A percentile compares a stretch with the other conserved stretches of the same genome.
These are phyloP conservation scores for Ennomos quercinarius DNA, from an alignment of 2,888 invertebrate genomes.

Conservation along the genomic window DNA sequence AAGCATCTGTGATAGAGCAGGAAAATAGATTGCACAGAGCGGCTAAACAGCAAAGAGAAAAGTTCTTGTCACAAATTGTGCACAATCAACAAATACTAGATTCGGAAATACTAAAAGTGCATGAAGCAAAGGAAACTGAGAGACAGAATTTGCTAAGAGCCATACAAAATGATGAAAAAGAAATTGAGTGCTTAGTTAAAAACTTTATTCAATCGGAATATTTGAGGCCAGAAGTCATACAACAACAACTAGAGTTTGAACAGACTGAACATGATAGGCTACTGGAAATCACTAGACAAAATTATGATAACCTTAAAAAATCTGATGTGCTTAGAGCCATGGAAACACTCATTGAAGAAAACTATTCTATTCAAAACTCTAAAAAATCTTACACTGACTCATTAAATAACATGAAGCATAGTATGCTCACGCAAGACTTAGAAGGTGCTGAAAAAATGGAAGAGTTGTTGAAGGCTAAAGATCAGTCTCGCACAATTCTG, in stretches of 20 bases:
- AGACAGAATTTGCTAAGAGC: conserved; percentile 85
- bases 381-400: conserved; percentile 88
- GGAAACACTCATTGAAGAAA: conserved; percentile 89
- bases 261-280: conserved; percentile 88
- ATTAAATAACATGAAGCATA: conserved; percentile 88
- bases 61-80: conserved; percentile 81
- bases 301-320: conserved; percentile 86
- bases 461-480: conserved; percentile 86
- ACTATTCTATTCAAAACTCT: conserved; percentile 85
- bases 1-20: conserved; percentile 86
- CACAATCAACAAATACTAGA: conserved; percentile 88
- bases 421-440: conserved; percentile 83
- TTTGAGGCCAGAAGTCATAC: conserved; percentile 85
- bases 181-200: conserved; percentile 86
- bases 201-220: conserved; percentile 87
- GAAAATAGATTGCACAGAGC: conserved; percentile 88
- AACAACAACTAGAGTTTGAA: conserved; percentile 88
- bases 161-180: conserved; percentile 87
- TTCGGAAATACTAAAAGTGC: conserved; percentile 88
- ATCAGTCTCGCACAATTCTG: conserved; percentile 85
- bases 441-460: conserved; percentile 86
- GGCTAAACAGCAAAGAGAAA: conserved; percentile 87
- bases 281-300: conserved; percentile 85
- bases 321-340: conserved; percentile 89
- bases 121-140: conserved; percentile 87